A percentile compares a stretch with the other conserved stretches of the same genome.
Conservation (phyloP, 1,140 invertebrate genomes). For the Mamestra configurata region DNA sequence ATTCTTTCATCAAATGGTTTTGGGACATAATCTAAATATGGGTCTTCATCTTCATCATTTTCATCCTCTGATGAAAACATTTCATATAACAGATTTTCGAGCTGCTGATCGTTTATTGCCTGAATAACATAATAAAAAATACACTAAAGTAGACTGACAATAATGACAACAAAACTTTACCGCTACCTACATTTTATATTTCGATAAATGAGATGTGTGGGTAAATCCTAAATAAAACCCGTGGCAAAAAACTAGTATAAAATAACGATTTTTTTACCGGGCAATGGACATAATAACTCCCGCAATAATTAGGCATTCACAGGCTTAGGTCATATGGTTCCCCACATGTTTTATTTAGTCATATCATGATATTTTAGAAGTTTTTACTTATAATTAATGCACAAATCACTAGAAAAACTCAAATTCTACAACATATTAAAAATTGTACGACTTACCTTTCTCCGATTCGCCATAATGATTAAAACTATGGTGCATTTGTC, state of each 20-base stretch:
- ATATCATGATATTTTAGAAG: not conserved
- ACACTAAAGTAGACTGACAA: not conserved
- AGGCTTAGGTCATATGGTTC: not conserved
- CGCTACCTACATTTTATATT: not conserved
- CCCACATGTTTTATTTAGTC: conserved; percentile 8
- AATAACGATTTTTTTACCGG: conserved; percentile 8
- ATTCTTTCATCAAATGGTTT: not conserved
- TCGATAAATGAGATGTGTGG: too few species aligned
- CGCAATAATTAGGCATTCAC: not conserved
- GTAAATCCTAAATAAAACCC: not conserved
- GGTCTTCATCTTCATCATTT: not conserved
- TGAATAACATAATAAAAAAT: conserved; percentile 10
- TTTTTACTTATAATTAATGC: not conserved
- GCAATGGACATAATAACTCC: conserved; percentile 5
- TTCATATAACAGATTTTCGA: not conserved
- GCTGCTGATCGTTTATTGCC: not conserved
- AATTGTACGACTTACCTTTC: conserved; percentile 2
- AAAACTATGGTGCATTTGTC: not conserved
- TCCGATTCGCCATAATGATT: not conserved
- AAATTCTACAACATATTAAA: conserved; percentile 1
- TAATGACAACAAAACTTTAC: too few species aligned
- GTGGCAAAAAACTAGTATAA: not conserved
- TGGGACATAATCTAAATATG: not conserved
- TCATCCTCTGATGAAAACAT: not conserved
- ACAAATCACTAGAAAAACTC: not conserved